Conservation (phyloP, 2,888 invertebrate species). For the Scaptomyza reducta region DNA sequence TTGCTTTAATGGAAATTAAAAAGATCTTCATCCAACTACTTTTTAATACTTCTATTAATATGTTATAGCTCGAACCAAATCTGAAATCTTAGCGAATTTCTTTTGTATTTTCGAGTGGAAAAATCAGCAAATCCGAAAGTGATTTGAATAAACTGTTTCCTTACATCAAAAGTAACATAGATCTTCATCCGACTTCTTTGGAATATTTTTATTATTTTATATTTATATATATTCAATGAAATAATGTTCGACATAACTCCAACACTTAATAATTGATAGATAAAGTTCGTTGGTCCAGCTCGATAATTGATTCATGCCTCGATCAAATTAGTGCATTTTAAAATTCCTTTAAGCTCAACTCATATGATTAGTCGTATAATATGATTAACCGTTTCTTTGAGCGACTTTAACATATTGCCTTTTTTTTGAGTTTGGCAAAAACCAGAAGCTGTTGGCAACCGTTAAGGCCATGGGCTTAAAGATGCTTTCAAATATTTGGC, state of each 20-base stretch:
- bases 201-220: no score
- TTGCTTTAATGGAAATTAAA: not conserved
- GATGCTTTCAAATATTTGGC: constrained; percentile 43
- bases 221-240: no score
- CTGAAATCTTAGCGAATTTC: no score
- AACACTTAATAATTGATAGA: no score
- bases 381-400: not conserved
- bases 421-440: not conserved
- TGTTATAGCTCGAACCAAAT: no score
- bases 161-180: not conserved
- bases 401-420: not conserved
- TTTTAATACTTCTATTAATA: not conserved
- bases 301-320: not conserved
- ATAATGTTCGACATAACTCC: no score
- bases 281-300: not conserved
- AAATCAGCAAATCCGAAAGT: no score
- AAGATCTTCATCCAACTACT: not conserved
- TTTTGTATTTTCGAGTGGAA: not conserved
- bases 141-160: not conserved
- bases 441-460: constrained; percentile 21
- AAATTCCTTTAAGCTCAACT: not conserved
- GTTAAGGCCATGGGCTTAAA: constrained; percentile 15
- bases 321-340: not conserved
- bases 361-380: not conserved
- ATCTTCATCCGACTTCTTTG: no score